Evolutionary conservation across 2,888 invertebrate species (phyloP).

Genomic region (Crocallis elinguaria): DNA sequence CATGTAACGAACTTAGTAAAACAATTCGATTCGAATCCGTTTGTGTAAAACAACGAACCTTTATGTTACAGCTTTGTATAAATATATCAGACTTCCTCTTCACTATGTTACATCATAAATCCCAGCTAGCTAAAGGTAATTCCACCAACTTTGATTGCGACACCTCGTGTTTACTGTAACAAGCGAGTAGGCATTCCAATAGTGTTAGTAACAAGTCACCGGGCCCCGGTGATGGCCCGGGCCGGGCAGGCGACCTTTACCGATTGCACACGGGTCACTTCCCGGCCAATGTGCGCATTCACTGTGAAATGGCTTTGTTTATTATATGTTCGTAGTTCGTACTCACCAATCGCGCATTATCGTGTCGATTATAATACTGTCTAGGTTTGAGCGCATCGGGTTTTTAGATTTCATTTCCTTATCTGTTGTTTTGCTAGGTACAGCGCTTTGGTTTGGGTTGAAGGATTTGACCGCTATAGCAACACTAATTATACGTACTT

Average conservation of each 20-base stretch:
- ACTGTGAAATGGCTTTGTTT: slow-evolving; percentile 22
- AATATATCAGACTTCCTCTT: background rate
- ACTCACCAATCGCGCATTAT: slow-evolving; percentile 6
- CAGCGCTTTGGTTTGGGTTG: too few species aligned
- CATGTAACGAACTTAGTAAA: too few species aligned
- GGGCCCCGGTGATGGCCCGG: background rate
- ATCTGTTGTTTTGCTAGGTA: background rate
- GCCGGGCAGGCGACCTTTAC: slow-evolving; percentile 12
- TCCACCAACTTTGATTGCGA: background rate
- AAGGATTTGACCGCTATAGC: too few species aligned
- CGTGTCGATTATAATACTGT: slow-evolving; percentile 5
- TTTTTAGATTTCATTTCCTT: background rate
- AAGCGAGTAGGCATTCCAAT: background rate
- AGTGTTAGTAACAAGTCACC: slow-evolving; percentile 1
- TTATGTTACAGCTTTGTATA: too few species aligned
- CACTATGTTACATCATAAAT: background rate
- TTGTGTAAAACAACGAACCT: too few species aligned
- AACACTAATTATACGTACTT: too few species aligned
- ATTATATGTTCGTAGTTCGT: background rate
- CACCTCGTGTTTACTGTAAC: background rate
- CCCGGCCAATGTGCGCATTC: slow-evolving; percentile 6
- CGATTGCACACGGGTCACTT: slow-evolving; percentile 5
- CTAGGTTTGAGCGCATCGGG: background rate
- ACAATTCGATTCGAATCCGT: too few species aligned
- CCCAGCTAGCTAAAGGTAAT: background rate